Evolutionary conservation across 2,888 invertebrate species (phyloP).

Genomic region (Blastobasis adustella): DNA sequence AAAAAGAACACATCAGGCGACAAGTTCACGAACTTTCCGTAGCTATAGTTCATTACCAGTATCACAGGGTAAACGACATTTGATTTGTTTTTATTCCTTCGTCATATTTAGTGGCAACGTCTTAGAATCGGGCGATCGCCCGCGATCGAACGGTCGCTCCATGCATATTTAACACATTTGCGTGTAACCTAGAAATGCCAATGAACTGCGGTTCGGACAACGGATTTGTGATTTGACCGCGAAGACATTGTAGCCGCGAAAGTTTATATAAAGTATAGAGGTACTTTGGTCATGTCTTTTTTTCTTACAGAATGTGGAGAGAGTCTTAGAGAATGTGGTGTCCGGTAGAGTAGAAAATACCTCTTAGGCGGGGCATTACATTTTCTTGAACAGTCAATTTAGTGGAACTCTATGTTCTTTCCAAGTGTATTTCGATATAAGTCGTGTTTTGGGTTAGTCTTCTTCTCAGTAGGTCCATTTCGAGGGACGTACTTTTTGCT

Average conservation of each 20-base stretch:
- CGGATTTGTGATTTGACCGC: background rate
- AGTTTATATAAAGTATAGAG: no score
- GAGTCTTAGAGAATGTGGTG: no score
- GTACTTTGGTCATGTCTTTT: no score
- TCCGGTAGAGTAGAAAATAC: no score
- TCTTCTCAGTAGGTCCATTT: no score
- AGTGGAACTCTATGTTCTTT: no score
- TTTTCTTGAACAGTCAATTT: no score
- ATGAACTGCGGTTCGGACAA: constrained; percentile 23
- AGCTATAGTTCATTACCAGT: constrained; percentile 39
- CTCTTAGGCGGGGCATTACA: no score
- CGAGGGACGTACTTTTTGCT: no score
- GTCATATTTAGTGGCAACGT: constrained; percentile 4
- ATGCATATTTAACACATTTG: constrained; percentile 34
- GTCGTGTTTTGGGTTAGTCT: no score
- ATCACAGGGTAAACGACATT: constrained; percentile 23
- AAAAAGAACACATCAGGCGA: background rate
- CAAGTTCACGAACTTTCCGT: constrained; percentile 21
- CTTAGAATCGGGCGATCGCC: constrained; percentile 16
- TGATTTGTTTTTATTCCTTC: constrained; percentile 6
- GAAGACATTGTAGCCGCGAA: background rate
- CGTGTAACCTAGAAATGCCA: constrained; percentile 39
- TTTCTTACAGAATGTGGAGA: no score
- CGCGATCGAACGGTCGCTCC: constrained; percentile 18
- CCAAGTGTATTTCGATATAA: no score